Conservation (phyloP, 2,888 invertebrate genomes). For the Pyrochroa serraticornis region DNA sequence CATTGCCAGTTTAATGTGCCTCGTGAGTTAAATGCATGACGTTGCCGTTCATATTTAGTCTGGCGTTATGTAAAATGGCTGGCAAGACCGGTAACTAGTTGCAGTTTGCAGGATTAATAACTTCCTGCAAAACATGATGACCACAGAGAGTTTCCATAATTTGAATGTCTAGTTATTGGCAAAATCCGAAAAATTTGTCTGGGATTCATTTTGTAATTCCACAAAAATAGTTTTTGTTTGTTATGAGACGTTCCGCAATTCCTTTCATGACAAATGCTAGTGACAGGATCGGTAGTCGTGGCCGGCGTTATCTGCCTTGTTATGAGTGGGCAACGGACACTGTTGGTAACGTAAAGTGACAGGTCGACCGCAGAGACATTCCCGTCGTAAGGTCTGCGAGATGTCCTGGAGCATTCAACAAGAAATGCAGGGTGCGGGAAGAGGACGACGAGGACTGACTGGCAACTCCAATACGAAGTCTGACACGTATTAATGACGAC, state of each 20-base stretch:
- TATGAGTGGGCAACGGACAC: conserved; percentile 44
- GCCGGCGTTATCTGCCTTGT: conserved; percentile 46
- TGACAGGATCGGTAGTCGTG: conserved; percentile 37
- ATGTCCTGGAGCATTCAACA: conserved; percentile 37
- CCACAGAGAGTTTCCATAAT: too few species aligned
- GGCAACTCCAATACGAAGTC: conserved; percentile 58
- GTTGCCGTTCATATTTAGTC: conserved; percentile 10
- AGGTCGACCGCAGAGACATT: conserved; percentile 45
- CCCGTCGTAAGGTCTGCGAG: conserved; percentile 35
- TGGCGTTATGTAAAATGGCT: conserved; percentile 28
- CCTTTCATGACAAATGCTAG: conserved; percentile 36
- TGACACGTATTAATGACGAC: conserved; percentile 60
- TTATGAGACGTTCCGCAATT: conserved; percentile 11
- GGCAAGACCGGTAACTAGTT: conserved; percentile 31
- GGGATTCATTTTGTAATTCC: neutral
- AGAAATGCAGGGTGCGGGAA: conserved; percentile 38
- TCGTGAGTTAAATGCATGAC: conserved; percentile 12
- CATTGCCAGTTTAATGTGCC: conserved; percentile 8
- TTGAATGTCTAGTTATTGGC: too few species aligned
- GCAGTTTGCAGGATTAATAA: conserved; percentile 17
- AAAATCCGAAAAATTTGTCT: too few species aligned
- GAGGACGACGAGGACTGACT: conserved; percentile 44
- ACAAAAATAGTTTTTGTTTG: neutral
- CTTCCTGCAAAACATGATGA: conserved; percentile 10
- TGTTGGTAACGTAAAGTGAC: conserved; percentile 45